Base-by-base conservation (phyloP, 2,888 invertebrate species). In the Lasioglossum malachurum region DNA sequence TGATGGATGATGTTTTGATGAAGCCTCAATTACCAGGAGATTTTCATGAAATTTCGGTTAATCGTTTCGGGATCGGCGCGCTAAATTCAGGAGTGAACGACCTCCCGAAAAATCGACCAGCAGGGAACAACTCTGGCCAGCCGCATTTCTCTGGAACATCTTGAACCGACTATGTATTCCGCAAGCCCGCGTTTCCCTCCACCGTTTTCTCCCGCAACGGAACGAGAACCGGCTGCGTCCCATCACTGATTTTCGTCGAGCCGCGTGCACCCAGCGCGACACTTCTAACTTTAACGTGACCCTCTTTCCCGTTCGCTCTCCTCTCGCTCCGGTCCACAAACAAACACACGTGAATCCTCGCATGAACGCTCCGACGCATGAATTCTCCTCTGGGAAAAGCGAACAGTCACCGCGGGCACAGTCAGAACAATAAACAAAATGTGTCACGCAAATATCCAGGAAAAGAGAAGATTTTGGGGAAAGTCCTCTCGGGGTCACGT, bases 251-350 rank as follows among this genome's bases (percentile, higher is more conserved):
- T 74, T 46, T 57, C 35, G 7, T 14, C 67, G 41, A 19, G 16
- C 35, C 7, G 19, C 80, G 38, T 75, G 71, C 72, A 41, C 4
- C 49, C 35, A 57, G 46, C 73, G 27, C 74, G 77, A 84, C 46
- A 31, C 46, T 57, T n/a, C 77, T 77, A 71, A 60, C 72, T 82
- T 64, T 64, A 72, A 74, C 77, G 73, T 49, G 76, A 82, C 73
- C 74, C 53, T 76, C 44, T 78, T 83, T 73, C 49, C 44, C 75
- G 19, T 67, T n/a, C 27, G 23, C 71, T 3, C 27, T 1, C 44
- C 19, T 12, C 67, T 4, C 27, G 2, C 10, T n/a, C 16, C 19
- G 44, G 5, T 0, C 8, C 27, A 16, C 27, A 23, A 23, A 53
- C 53, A 53, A 53, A 53, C 23, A 4, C 16, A 10, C 49, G 19